Base-by-base conservation (phyloP, 1,140 invertebrate species). In the Drosophila busckii region DNA sequence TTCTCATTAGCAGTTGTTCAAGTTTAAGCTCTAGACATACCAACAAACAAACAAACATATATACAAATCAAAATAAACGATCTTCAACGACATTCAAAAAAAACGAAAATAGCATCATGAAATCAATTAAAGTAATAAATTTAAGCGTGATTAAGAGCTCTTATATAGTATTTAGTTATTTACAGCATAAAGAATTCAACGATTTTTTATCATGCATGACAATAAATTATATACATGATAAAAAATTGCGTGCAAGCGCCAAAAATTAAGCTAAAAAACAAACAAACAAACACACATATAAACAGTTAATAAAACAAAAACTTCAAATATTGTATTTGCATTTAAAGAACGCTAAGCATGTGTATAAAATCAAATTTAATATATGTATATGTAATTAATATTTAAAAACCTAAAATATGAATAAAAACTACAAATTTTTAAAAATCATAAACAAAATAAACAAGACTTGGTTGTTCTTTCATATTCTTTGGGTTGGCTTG, bases 1-100 rank as follows among this genome's bases (percentile, higher is more conserved):
- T 61, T 80, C 75, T 80, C 75, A 80, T 80, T 80, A 82, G 75
- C 68, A 82, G 75, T 75, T 82, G 75, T 80, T 80, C 69, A 80
- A 75, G 75, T 82, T 80, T 82, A 82, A 80, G 75, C 60, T 82
- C 58, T 73, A 82, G 54, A 80, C 69, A 73, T 69, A 80, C 42
- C 58, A 55, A 71, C 26, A 48, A 29, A 37, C 22, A 32, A 10
- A 31, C 28, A 15, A n/a, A 40, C 9, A 40, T 42, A 32, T 53
- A 19, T 54, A 44, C 10, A 19, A 58, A 42, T 25, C 46, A n/a
- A 53, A 61, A 63, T 34, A 62, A 62, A 58, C 35, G 49, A 73
- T 63, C 37, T 40, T 60, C 50, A 67, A 53, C 42, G 38, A 60
- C 34, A 22, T 19, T 15, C n/a, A 49, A 22, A 44, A 22, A 7